phyloP scores from a whole-genome alignment of 1,140 invertebrate genomes.

The Harpegnathos saltator region DNA sequence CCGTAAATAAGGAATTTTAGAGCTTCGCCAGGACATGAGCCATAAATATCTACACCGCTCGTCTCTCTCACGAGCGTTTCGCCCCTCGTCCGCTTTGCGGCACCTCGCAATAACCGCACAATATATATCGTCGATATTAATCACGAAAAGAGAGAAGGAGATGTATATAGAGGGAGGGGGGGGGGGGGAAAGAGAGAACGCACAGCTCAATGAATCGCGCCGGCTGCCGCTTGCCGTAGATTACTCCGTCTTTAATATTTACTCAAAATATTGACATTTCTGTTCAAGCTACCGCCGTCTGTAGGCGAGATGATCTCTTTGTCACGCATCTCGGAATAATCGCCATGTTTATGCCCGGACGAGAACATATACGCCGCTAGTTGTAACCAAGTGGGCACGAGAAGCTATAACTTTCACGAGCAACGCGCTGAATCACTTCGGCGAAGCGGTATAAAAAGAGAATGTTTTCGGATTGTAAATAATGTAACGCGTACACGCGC shows the following conservation, averaged over 20 bases:
- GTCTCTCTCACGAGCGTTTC: slow-evolving; percentile 25
- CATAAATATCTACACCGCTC: slow-evolving; percentile 44
- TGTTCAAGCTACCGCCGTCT: background rate
- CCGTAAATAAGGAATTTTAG: slow-evolving; percentile 42
- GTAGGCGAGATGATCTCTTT: background rate
- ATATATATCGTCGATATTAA: slow-evolving; percentile 69
- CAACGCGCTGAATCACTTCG: background rate
- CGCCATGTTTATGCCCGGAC: background rate
- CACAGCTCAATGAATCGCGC: slow-evolving; percentile 36
- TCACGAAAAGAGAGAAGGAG: slow-evolving; percentile 48
- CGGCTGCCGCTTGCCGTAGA: slow-evolving; percentile 41
- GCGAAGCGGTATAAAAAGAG: background rate
- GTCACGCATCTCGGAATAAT: background rate
- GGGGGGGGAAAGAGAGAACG: no score
- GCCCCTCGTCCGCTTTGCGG: slow-evolving; percentile 36
- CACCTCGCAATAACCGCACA: slow-evolving; percentile 55
- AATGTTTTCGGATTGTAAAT: background rate
- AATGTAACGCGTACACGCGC: no score
- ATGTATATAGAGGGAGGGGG: no score
- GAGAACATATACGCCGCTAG: background rate
- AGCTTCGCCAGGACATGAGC: slow-evolving; percentile 15
- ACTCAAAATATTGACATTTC: slow-evolving; percentile 40
- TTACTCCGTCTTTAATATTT: slow-evolving; percentile 57
- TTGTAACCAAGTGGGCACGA: background rate
- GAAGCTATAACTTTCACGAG: background rate